Percentiles rank a stretch among this genome's conserved stretches.
Conservation (phyloP, 2,797 vertebrate genomes). For the Gadopsis marmoratus region DNA sequence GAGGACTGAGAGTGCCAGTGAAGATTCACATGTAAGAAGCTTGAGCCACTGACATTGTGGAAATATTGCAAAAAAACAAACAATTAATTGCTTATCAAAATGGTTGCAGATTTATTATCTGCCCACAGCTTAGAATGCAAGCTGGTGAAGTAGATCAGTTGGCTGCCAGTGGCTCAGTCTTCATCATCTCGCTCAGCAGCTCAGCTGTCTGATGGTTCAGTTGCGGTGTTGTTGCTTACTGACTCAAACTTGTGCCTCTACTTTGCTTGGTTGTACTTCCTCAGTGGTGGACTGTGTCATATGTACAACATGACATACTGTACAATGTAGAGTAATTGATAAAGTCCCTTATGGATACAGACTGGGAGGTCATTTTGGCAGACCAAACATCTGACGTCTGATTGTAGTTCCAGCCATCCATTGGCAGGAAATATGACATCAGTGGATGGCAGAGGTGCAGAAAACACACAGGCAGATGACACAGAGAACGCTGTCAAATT, state of each 20-base stretch:
- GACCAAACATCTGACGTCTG: background rate
- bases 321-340: background rate
- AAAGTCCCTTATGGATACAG: background rate
- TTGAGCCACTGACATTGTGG: too few species aligned
- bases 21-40: too few species aligned
- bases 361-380: slow-evolving; percentile 9
- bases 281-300: background rate
- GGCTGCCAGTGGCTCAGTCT: background rate
- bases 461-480: slow-evolving; percentile 7
- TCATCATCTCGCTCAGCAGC: background rate
- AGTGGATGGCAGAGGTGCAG: slow-evolving; percentile 14
- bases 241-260: background rate
- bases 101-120: background rate
- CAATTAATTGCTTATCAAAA: too few species aligned
- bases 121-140: background rate
- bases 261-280: background rate
- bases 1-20: too few species aligned
- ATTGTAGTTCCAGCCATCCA: background rate
- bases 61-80: too few species aligned
- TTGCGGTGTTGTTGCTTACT: background rate
- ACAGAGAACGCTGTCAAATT: background rate
- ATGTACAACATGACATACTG: background rate
- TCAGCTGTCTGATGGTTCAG: background rate
- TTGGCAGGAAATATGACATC: slow-evolving; percentile 19
- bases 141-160: too few species aligned